Evolutionary conservation across 2,888 invertebrate species (phyloP), one percentile per base, ranked within the genome.

Genomic region (Ochropacha duplaris): DNA sequence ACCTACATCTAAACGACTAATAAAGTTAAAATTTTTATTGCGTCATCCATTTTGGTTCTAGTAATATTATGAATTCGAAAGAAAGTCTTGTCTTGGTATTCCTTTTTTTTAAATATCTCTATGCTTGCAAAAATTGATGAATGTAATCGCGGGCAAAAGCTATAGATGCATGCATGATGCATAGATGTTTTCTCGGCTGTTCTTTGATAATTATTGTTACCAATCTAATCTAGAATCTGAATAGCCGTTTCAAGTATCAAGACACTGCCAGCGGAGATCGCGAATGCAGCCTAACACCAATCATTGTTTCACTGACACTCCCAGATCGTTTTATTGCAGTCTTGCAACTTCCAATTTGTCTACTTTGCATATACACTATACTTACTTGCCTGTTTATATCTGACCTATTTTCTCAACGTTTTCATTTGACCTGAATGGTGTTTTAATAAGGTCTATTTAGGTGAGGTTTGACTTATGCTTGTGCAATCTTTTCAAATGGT

Each of bases 291-390:
- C 56, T 58, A 60, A 61, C 64, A 66, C 66, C 65, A 66, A 56
- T 59, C 55, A 60, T 64, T 56, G 57, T 70, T 65, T 56, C 62
- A 56, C 62, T 60, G 64, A 60, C 64, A 60, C 61, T 58, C 62
- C 56, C 57, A 55, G 57, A 57, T 55, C 24, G 50, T 56, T 57
- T 57, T 58, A 59, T 64, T 67, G 68, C 68, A 62, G 64, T 59
- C 62, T 65, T 60, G 66, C 63, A 64, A 66, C 68, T 63, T 66
- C 58, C 44, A 44, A 44, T 44, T 44, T 61, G 61, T 59, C 62
- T 64, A 68, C 64, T 64, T 61, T 39, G 56, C 57, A 62, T 63
- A 59, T 28, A 61, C 58, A 62, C 19, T 39, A 39, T 16, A 19
- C 8, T 59, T 58, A 57, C 57, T 58, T 62, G 57, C 34, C 57